These are phyloP conservation scores for Necrosyrtes monachus DNA, from an alignment of 2,797 vertebrate species.

Conservation along the genomic window DNA sequence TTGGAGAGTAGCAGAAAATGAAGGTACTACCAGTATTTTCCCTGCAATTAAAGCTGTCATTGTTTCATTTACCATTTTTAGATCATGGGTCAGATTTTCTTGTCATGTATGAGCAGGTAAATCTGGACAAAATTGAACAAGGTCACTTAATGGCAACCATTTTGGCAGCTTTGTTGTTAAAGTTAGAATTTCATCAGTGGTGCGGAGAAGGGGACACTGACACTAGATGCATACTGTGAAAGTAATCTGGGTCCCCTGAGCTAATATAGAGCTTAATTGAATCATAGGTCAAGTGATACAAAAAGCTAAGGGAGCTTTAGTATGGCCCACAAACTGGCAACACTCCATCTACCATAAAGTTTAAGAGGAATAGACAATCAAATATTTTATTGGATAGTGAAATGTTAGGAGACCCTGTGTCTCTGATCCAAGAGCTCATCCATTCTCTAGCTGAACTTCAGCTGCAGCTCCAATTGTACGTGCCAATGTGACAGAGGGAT, in stretches of 20 bases:
- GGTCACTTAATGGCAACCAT: not conserved
- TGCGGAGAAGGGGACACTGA: not conserved
- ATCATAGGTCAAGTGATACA: not conserved
- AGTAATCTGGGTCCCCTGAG: fast-evolving
- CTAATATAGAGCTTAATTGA: not conserved
- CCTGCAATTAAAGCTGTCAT: not conserved
- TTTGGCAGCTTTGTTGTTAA: not conserved
- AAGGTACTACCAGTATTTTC: not conserved
- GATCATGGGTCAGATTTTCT: not conserved
- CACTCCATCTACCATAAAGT: not conserved
- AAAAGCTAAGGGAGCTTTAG: not conserved
- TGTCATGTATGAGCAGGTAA: not conserved
- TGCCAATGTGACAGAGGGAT: not conserved
- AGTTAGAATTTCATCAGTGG: not conserved
- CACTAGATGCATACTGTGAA: not conserved
- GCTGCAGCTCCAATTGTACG: not conserved
- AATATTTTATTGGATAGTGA: not conserved
- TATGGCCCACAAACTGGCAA: not conserved
- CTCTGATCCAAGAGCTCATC: not conserved
- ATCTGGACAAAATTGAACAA: not conserved
- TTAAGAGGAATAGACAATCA: not conserved
- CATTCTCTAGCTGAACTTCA: not conserved
- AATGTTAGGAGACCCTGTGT: too few species aligned
- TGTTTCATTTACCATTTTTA: not conserved
- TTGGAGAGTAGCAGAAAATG: not conserved